Conservation (phyloP, 2,113 vertebrate genomes). For the Passer domesticus region DNA sequence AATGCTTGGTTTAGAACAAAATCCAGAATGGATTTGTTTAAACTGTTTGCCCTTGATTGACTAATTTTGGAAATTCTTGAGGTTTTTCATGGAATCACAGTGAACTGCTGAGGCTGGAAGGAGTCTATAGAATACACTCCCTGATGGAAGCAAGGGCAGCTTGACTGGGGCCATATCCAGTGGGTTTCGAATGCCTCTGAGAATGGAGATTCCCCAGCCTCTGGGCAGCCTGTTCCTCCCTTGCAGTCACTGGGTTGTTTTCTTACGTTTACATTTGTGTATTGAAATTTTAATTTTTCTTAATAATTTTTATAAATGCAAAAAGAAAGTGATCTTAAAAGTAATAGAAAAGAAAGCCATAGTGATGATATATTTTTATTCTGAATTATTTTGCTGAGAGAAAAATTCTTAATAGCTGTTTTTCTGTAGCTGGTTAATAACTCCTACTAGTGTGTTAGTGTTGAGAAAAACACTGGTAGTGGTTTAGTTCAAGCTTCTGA, state of each 20-base stretch:
- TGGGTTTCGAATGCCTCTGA: neutral
- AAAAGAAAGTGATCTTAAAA: neutral
- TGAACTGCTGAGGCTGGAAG: neutral
- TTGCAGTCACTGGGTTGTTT: neutral
- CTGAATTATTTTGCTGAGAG: neutral
- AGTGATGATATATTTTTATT: neutral
- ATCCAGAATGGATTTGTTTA: neutral
- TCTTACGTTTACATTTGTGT: neutral
- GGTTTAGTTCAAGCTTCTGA: neutral
- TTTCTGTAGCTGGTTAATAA: neutral
- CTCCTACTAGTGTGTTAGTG: neutral
- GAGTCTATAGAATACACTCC: rapidly evolving
- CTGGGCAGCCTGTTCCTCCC: neutral
- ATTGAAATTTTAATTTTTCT: neutral
- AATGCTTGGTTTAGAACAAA: neutral
- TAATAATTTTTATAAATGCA: neutral
- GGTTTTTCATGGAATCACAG: neutral
- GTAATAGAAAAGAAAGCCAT: neutral
- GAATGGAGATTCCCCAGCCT: neutral
- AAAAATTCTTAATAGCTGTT: neutral
- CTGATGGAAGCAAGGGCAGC: neutral
- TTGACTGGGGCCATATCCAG: neutral
- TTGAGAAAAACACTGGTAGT: neutral
- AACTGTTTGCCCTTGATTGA: neutral
- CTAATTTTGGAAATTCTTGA: neutral